Percentiles rank a stretch among this genome's conserved stretches.
phyloP scores from a whole-genome alignment of 2,888 invertebrate genomes.

The Camptogramma bilineatum region DNA sequence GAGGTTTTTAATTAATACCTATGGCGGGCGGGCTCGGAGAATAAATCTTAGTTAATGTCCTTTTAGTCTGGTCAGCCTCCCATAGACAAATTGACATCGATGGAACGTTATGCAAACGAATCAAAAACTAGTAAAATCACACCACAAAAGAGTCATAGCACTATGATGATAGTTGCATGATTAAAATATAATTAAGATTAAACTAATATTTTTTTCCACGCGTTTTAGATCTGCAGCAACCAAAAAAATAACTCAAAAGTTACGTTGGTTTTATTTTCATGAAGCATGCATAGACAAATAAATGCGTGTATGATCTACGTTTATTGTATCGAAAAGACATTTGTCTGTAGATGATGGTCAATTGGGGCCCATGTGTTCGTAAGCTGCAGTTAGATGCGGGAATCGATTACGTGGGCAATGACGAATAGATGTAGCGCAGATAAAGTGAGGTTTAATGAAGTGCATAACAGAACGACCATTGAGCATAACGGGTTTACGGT shows the following conservation, averaged over 20 bases:
- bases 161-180: not conserved
- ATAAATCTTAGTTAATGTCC: slow-evolving; percentile 85
- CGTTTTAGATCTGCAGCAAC: too few species aligned
- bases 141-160: not conserved
- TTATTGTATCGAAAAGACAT: not conserved
- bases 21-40: slow-evolving; percentile 58
- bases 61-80: slow-evolving; percentile 70
- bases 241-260: too few species aligned
- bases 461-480: slow-evolving; percentile 34
- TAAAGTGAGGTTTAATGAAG: slow-evolving; percentile 41
- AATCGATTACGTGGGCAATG: slow-evolving; percentile 61
- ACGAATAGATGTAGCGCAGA: slow-evolving; percentile 40
- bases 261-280: too few species aligned
- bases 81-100: slow-evolving; percentile 22
- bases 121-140: not conserved
- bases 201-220: too few species aligned
- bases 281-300: not conserved
- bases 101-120: not conserved
- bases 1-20: slow-evolving; percentile 82
- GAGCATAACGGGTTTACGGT: slow-evolving; percentile 32
- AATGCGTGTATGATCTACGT: not conserved
- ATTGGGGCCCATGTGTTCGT: slow-evolving; percentile 60
- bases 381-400: slow-evolving; percentile 56
- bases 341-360: slow-evolving; percentile 57
- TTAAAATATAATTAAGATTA: too few species aligned